A percentile compares a stretch with the other conserved stretches of the same genome.
Conservation (phyloP, 2,113 vertebrate species). For the Cryptomyrus ogoouensis region DNA sequence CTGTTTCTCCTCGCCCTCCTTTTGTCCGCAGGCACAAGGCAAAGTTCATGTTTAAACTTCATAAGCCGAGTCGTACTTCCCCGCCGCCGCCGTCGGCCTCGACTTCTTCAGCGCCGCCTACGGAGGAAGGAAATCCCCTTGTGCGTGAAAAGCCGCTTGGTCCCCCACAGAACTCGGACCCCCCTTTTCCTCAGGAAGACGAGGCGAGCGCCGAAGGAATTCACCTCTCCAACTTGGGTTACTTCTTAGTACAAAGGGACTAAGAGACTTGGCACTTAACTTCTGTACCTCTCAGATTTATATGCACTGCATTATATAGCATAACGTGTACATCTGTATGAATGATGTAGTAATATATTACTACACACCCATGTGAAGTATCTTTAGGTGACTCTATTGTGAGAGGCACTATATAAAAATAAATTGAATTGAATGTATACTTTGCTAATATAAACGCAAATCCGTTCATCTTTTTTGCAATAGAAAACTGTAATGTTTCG, state of each 20-base stretch:
- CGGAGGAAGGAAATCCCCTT: slow-evolving; percentile 40
- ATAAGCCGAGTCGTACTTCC: slow-evolving; percentile 20
- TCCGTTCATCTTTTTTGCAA: background rate
- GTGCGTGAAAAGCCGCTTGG: slow-evolving; percentile 23
- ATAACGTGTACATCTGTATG: background rate
- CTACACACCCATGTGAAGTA: background rate
- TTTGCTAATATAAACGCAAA: background rate
- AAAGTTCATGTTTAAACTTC: slow-evolving; percentile 40
- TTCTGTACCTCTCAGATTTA: background rate
- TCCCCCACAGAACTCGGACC: slow-evolving; percentile 13
- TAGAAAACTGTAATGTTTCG: background rate
- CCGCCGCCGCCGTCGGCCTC: background rate
- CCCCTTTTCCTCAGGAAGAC: slow-evolving; percentile 16
- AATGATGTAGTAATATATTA: background rate
- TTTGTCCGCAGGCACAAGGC: slow-evolving; percentile 43
- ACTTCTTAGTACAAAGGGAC: slow-evolving; percentile 47
- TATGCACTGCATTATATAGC: background rate
- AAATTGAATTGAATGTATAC: background rate
- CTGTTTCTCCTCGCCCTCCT: background rate
- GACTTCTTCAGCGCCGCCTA: background rate
- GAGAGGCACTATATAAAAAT: background rate
- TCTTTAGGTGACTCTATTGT: background rate
- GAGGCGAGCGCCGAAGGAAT: slow-evolving; percentile 28
- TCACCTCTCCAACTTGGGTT: slow-evolving; percentile 57
- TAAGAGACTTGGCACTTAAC: background rate